These are phyloP conservation scores for Conopomorpha cramerella DNA, from an alignment of 1,140 invertebrate species.

Conservation along the genomic window DNA sequence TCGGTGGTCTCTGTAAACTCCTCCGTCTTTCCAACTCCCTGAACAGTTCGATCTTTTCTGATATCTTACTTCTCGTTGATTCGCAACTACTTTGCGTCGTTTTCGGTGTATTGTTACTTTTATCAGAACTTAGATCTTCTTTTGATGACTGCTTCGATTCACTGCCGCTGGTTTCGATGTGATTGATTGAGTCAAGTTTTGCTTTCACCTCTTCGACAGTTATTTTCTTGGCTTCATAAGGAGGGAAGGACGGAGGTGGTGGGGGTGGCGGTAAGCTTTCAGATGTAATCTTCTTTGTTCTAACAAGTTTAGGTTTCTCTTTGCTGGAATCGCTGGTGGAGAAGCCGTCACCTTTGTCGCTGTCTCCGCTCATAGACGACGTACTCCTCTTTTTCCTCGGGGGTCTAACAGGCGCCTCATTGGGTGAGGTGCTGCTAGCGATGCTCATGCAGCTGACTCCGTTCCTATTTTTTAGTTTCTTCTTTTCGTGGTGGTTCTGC, in stretches of 20 bases:
- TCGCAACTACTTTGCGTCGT: constrained; percentile 38
- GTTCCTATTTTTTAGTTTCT: constrained; percentile 67
- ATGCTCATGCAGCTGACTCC: constrained; percentile 73
- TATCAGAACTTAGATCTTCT: constrained; percentile 20
- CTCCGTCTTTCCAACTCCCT: constrained; percentile 57
- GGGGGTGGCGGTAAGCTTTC: constrained; percentile 21
- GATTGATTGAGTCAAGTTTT: constrained; percentile 57
- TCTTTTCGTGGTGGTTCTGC: constrained; percentile 44
- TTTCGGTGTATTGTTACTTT: constrained; percentile 13
- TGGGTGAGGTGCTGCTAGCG: constrained; percentile 59
- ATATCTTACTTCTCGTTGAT: constrained; percentile 51
- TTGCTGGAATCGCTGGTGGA: constrained; percentile 34
- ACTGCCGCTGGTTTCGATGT: constrained; percentile 35
- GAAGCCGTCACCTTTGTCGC: constrained; percentile 55
- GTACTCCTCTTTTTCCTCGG: constrained; percentile 63
- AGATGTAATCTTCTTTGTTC: constrained; percentile 21
- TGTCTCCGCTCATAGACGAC: constrained; percentile 64
- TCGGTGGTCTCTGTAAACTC: constrained; percentile 52
- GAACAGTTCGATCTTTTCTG: constrained; percentile 57
- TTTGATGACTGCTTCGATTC: constrained; percentile 36
- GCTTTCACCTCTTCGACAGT: constrained; percentile 60
- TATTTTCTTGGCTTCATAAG: constrained; percentile 41
- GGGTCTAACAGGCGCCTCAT: constrained; percentile 58
- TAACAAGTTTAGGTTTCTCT: constrained; percentile 30
- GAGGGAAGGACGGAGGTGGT: constrained; percentile 33